Evolutionary conservation across 1,140 invertebrate species (phyloP).

Genomic region (Leucophenga varia): DNA sequence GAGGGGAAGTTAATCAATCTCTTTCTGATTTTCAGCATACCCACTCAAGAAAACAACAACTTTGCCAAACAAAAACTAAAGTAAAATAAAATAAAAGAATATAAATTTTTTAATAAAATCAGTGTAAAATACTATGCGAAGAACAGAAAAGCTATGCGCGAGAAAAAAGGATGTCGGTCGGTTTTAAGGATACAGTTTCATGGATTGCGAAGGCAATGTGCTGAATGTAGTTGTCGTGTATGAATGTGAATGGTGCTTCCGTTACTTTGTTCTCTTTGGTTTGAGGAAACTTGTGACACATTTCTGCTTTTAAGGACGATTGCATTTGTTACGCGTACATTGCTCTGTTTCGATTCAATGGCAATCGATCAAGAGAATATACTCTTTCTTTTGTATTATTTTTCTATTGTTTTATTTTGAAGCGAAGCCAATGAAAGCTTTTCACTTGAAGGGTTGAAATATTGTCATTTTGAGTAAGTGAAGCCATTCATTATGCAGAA

Average conservation of each 20-base stretch:
- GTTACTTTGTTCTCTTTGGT: no score
- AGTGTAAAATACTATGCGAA: constrained; percentile 17
- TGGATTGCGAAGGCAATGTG: constrained; percentile 27
- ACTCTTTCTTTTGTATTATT: constrained; percentile 21
- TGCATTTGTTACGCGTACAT: constrained; percentile 54
- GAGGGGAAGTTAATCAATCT: constrained; percentile 56
- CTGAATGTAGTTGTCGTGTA: constrained; percentile 1
- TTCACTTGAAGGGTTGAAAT: constrained; percentile 32
- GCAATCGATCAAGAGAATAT: constrained; percentile 52
- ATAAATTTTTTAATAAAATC: constrained; percentile 45
- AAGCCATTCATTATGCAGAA: constrained; percentile 47
- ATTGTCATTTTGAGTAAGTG: constrained; percentile 52
- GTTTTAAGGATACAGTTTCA: constrained; percentile 46
- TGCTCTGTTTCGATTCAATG: constrained; percentile 49
- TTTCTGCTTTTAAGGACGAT: constrained; percentile 55
- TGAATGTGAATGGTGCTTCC: constrained; percentile 4
- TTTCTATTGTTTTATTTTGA: no score
- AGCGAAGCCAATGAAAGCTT: no score
- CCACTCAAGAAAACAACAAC: constrained; percentile 17
- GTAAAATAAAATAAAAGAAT: constrained; percentile 2
- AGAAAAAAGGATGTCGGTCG: constrained; percentile 11
- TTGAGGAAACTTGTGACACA: constrained; percentile 49
- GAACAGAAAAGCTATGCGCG: constrained; percentile 15
- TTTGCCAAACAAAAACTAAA: constrained; percentile 14
- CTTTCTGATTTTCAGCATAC: constrained; percentile 52